These are phyloP conservation scores for Eurypyga helias DNA, from an alignment of 2,113 vertebrate species.

Conservation along the genomic window DNA sequence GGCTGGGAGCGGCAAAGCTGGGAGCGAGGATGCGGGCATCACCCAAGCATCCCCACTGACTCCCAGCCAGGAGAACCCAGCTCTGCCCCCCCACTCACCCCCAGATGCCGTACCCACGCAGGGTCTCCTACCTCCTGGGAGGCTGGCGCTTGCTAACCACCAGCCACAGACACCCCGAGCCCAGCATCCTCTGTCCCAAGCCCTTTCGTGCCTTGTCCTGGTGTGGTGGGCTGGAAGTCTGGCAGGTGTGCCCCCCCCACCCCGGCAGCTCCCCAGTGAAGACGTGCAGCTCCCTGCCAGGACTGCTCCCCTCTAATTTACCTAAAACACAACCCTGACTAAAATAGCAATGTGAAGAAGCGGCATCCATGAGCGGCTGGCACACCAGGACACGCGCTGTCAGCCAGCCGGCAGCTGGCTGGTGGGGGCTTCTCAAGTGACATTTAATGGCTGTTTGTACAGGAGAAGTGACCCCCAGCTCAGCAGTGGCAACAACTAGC, in stretches of 20 bases:
- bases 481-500: background rate
- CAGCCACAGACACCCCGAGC: background rate
- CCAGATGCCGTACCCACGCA: background rate
- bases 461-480: background rate
- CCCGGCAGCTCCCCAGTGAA: fast-evolving
- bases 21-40: fast-evolving
- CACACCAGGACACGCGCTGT: background rate
- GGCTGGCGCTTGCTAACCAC: fast-evolving
- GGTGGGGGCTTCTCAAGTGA: background rate
- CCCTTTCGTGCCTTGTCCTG: background rate
- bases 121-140: background rate
- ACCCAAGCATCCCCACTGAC: fast-evolving
- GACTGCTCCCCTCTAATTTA: background rate
- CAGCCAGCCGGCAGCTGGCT: background rate
- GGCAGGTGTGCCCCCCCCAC: fast-evolving
- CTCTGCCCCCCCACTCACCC: background rate
- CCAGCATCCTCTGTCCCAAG: background rate
- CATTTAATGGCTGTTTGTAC: background rate
- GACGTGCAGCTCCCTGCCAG: fast-evolving
- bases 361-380: background rate
- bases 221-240: background rate
- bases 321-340: background rate
- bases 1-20: background rate
- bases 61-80: fast-evolving
- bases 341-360: background rate